Base-by-base conservation (phyloP, 2,888 invertebrate genomes). In the Eupithecia inturbata region DNA sequence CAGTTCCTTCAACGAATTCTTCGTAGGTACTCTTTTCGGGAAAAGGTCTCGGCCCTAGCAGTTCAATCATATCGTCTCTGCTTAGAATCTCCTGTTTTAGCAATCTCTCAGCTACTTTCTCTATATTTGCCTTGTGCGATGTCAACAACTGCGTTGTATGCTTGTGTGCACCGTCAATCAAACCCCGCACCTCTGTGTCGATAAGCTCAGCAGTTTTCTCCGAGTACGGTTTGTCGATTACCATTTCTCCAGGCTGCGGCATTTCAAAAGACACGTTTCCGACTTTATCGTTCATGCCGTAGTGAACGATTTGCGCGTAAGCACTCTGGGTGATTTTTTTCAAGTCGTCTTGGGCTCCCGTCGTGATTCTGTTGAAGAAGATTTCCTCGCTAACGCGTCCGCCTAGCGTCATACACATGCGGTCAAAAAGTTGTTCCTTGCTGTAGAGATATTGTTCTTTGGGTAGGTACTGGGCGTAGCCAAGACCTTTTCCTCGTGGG, bases 371-470 rank as follows among this genome's bases (percentile, higher is more conserved):
- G 1, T 96, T 96, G 88, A 99, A 99, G 95, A 99, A 99, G 79
- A 99, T 95, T 92, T 99, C 98, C 91, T 99, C 99, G 0, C 99
- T 97, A 0, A 98, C 99, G 81, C 99, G 95, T 0, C 99, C 99
- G n/a, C 99, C 99, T 2, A 99, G 95, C 0, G 99, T 98, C 99
- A 99, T 99, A 90, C 99, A 99, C 99, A 99, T 99, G 83, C 99
- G 95, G 88, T 99, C 99, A 81, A 99, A 97, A 5, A 99, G 95
- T 91, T 99, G 99, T 90, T 99, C 99, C 90, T 97, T 98, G 73
- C 99, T 98, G 88, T 99, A 98, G 68, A 99, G 95, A 91, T 98
- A 99, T 90, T 99, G 99, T 92, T 99, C 99, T 92, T 98, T 99
- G 0, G 99, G 99, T 82, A 99, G 95, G 91, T 99, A 99, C 90